Conservation (phyloP, 1,140 invertebrate genomes). For the Diplogasteroides magnus region DNA sequence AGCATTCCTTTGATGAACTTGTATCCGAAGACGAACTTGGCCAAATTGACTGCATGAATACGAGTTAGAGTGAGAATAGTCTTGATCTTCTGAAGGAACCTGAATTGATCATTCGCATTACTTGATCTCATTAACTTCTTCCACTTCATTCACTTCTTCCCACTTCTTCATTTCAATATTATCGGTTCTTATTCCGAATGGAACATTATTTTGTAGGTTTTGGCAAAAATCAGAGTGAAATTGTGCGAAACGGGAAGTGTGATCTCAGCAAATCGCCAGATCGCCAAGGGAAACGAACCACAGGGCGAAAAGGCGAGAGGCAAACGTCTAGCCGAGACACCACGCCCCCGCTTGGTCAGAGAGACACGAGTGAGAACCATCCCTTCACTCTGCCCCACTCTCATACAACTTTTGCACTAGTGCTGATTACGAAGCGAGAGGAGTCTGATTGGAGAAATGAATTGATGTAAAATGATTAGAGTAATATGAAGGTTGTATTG, state of each 20-base stretch:
- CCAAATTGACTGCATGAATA: constrained; percentile 61
- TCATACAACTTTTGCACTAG: not conserved
- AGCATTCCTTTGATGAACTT: constrained; percentile 56
- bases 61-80: constrained; percentile 59
- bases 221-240: not conserved
- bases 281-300: not conserved
- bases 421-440: not conserved
- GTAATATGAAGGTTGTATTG: no score
- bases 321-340: not conserved
- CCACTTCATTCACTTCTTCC: not conserved
- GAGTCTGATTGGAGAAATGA: no score
- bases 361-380: not conserved
- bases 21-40: constrained; percentile 59
- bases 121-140: no score
- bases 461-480: no score
- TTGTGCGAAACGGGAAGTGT: not conserved
- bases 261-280: not conserved
- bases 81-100: constrained; percentile 56
- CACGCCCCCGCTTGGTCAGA: not conserved
- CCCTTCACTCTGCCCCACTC: not conserved
- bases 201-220: not conserved
- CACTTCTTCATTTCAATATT: not conserved
- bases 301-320: not conserved
- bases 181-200: no score
- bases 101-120: constrained; percentile 32